Base-by-base conservation (phyloP, 2,888 invertebrate genomes). In the Rotaria macrura region DNA sequence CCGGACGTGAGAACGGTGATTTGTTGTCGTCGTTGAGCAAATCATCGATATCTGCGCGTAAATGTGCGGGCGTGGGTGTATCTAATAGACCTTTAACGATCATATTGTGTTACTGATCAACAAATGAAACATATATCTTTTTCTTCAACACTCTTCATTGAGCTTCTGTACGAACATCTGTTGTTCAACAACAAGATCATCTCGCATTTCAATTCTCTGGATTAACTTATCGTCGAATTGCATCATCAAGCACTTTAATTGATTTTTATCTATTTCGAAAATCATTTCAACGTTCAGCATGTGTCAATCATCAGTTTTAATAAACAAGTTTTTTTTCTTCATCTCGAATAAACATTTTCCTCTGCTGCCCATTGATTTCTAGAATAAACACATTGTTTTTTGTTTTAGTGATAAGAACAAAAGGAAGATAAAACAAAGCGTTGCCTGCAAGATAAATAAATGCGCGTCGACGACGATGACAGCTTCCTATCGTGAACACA, bases 131-230 rank as follows among this genome's bases (percentile, higher is more conserved):
- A 65, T 34, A 65, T 65, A 65, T 65, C 29, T 65, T 34, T n/a
- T 65, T 57, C 57, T 57, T 57, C 57, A 57, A 29, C 57, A 57
- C 57, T 57, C 34, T 65, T 65, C 65, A 65, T 34, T 65, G 65
- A 65, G 34, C 65, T 65, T 29, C 65, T 65, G 65, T 65, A 65
- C 34, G 34, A 65, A 65, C 65, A 65, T 65, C 65, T 65, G 65
- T 65, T 65, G 29, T 34, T 65, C 29, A 65, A n/a, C n/a, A 65
- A 65, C 65, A 65, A 65, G 65, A 65, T 65, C 65, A 65, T 65
- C 65, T 65, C 65, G 34, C 34, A 65, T 65, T 65, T 29, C 65
- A 65, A 65, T 65, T 65, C 34, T 65, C 65, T 65, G 65, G 65
- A 65, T 65, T 65, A 65, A 65, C 65, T 65, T 65, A 65, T 65